Base-by-base conservation (phyloP, 1,140 invertebrate species). In the Helicoverpa zea region DNA sequence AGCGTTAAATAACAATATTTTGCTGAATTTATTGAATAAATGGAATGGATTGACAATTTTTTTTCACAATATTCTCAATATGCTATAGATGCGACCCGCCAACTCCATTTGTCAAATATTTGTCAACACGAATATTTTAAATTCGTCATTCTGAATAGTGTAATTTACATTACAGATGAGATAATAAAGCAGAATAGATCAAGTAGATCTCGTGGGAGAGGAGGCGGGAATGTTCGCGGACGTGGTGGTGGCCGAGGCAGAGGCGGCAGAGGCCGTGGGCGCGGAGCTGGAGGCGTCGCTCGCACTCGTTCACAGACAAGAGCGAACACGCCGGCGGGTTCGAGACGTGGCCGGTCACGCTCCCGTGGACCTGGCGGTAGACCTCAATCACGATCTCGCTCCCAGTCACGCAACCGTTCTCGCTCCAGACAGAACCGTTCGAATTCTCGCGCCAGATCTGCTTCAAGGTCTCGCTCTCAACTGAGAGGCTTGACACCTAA, bases 181-280 rank as follows among this genome's bases (percentile, higher is more conserved):
- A 94, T 93, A 14, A 94, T 93, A 61, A 87, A 93, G 84, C 87
- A 94, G 74, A 93, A 90, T 70, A 87, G 92, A 79, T 83, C 84
- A 18, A 91, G 89, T 74, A 87, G 91, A 79, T 86, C 88, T 72
- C 89, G 92, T 11, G 91, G 92, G 5, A 84, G 92, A 86, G 92
- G 92, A 56, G 88, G 90, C 61, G 89, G 88, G 23, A 88, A 83
- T 35, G 79, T 86, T 30, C 85, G 89, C 11, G 90, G 89, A 16
- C 86, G 91, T n/a, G 91, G 91, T 9, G 84, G 81, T 29, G 81
- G 82, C 2, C 23, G 81, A 16, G 87, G 90, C 10, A 84, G 92
- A 9, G 88, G 89, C 14, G 84, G 85, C 9, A 80, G 90, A 2
- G 85, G 35, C 35, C 35, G 90, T 51, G 87, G 89, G 10, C 87